Percentiles rank a stretch among this genome's conserved stretches.
Evolutionary conservation across 2,888 invertebrate genomes (phyloP).

Genomic region (Notocelia uddmanniana): DNA sequence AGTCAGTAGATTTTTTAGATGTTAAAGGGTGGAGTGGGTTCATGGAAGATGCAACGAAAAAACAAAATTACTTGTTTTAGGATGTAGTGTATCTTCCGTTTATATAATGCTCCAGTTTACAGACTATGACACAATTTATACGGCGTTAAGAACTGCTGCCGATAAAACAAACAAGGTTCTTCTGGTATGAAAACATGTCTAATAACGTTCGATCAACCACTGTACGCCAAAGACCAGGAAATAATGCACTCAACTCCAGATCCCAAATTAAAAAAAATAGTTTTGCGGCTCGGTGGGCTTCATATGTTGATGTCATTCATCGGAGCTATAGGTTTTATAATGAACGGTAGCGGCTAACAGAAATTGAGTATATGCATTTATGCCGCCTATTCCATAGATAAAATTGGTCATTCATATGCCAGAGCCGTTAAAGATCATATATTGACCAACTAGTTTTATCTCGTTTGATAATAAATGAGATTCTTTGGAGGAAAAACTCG

Average conservation of each 20-base stretch:
- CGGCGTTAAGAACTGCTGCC: not conserved
- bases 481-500: not conserved
- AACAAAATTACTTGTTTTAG: not conserved
- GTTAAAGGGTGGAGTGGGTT: not conserved
- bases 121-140: not conserved
- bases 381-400: not conserved
- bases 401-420: not conserved
- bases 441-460: not conserved
- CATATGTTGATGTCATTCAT: not conserved
- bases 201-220: not conserved
- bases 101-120: not conserved
- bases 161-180: not conserved
- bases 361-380: not conserved
- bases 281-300: not conserved
- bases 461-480: not conserved
- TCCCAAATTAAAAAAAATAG: not conserved
- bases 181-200: not conserved
- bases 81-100: not conserved
- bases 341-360: not conserved
- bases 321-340: not conserved
- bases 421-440: not conserved
- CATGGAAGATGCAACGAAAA: not conserved
- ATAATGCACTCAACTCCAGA: not conserved
- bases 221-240: not conserved
- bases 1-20: not conserved